A percentile compares a stretch with the other conserved stretches of the same genome.
Conservation (phyloP, 92 coral and sea anemone genomes). For the Galaxea fascicularis region DNA sequence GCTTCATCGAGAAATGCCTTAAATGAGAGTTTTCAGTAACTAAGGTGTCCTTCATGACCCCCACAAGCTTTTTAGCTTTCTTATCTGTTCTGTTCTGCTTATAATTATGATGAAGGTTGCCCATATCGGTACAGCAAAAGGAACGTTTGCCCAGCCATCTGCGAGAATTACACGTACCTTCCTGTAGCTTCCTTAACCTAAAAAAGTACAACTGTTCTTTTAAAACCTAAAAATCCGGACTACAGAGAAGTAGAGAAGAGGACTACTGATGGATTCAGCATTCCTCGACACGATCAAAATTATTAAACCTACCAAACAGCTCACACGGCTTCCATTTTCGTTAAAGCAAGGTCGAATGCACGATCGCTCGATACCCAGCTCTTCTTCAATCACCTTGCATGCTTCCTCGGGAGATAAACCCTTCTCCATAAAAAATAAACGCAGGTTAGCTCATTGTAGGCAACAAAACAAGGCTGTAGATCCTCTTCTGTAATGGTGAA, state of each 20-base stretch:
- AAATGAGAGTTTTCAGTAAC: too few species aligned
- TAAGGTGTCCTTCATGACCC: too few species aligned
- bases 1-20: too few species aligned
- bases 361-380: conserved; percentile 60
- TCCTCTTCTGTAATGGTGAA: neutral
- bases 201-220: neutral
- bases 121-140: neutral
- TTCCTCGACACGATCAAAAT: neutral
- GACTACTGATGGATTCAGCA: neutral
- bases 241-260: neutral
- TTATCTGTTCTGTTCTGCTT: neutral
- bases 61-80: neutral
- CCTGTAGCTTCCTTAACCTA: neutral
- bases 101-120: too few species aligned
- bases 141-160: neutral
- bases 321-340: conserved; percentile 44
- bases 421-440: conserved; percentile 22
- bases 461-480: neutral
- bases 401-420: conserved; percentile 17
- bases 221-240: neutral
- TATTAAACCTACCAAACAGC: conserved; percentile 61
- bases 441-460: neutral
- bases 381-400: conserved; percentile 45
- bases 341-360: conserved; percentile 54
- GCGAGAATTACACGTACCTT: neutral